These are phyloP conservation scores for Podiceps cristatus DNA, from an alignment of 2,113 vertebrate genomes.

Conservation along the genomic window DNA sequence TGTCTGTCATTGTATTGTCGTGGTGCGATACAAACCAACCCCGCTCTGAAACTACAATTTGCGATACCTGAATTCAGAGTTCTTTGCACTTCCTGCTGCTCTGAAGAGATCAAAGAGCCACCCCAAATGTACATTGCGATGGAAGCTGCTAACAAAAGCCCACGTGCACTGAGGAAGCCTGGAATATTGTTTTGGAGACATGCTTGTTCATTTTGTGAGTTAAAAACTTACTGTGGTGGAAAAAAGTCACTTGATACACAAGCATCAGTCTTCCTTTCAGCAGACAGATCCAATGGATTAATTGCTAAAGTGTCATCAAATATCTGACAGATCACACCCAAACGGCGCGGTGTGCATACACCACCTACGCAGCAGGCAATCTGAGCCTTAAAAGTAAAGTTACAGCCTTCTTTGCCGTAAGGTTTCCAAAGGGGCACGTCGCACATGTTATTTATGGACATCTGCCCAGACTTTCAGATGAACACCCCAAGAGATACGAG, in stretches of 20 bases:
- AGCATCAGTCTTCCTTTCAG: not conserved
- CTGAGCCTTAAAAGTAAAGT: not conserved
- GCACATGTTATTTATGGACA: not conserved
- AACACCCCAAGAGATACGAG: not conserved
- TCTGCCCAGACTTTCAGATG: not conserved
- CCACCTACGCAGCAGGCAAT: not conserved
- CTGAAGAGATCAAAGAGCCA: not conserved
- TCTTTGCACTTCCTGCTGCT: not conserved
- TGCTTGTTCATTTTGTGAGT: not conserved
- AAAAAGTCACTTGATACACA: not conserved
- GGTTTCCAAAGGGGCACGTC: not conserved
- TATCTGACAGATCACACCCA: not conserved
- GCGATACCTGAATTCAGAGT: not conserved
- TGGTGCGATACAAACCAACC: not conserved
- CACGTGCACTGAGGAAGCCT: accelerated
- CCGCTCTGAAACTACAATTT: not conserved
- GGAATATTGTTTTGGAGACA: not conserved
- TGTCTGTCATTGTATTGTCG: not conserved
- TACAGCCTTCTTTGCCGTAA: not conserved
- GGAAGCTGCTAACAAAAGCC: not conserved
- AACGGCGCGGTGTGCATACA: not conserved
- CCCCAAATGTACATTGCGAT: accelerated
- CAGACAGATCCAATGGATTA: not conserved
- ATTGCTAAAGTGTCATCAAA: not conserved
- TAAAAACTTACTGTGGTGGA: not conserved